Evolutionary conservation across 2,888 invertebrate genomes (phyloP).

Genomic region (Meganola albula): DNA sequence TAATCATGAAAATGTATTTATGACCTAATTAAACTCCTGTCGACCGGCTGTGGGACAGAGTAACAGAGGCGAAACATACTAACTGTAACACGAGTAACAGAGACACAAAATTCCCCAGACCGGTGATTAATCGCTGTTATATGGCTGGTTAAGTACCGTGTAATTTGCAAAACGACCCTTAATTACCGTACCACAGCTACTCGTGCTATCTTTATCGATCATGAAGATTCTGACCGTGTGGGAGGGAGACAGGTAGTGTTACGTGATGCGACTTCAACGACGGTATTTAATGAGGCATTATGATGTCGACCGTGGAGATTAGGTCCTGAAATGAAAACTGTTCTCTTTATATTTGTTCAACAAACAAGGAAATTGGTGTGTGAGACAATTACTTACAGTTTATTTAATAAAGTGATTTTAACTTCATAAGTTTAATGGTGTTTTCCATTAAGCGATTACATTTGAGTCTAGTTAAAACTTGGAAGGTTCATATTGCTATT

Average conservation of each 20-base stretch:
- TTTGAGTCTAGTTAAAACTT: background rate
- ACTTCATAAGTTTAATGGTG: too few relatives aligned
- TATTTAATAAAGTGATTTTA: constrained; percentile 22
- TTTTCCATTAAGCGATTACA: background rate
- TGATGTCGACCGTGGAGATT: constrained; percentile 72
- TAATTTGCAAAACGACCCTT: constrained; percentile 87
- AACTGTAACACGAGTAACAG: constrained; percentile 34
- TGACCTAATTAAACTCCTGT: constrained; percentile 76
- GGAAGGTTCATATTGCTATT: too few relatives aligned
- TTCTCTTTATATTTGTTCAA: constrained; percentile 70
- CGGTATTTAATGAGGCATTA: constrained; percentile 76
- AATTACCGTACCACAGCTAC: constrained; percentile 78
- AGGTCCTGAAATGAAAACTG: constrained; percentile 66
- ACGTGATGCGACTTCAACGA: constrained; percentile 60
- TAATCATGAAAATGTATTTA: constrained; percentile 77
- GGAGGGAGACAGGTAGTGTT: constrained; percentile 45
- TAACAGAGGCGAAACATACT: constrained; percentile 37
- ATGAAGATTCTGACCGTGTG: constrained; percentile 25
- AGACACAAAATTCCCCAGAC: constrained; percentile 45
- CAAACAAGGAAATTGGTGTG: constrained; percentile 49
- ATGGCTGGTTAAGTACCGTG: constrained; percentile 85
- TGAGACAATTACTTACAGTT: constrained; percentile 22
- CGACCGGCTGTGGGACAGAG: constrained; percentile 45
- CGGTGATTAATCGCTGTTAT: constrained; percentile 82
- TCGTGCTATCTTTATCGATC: constrained; percentile 57